Base-by-base conservation (phyloP, 2,113 vertebrate genomes). In the Paralichthys olivaceus region DNA sequence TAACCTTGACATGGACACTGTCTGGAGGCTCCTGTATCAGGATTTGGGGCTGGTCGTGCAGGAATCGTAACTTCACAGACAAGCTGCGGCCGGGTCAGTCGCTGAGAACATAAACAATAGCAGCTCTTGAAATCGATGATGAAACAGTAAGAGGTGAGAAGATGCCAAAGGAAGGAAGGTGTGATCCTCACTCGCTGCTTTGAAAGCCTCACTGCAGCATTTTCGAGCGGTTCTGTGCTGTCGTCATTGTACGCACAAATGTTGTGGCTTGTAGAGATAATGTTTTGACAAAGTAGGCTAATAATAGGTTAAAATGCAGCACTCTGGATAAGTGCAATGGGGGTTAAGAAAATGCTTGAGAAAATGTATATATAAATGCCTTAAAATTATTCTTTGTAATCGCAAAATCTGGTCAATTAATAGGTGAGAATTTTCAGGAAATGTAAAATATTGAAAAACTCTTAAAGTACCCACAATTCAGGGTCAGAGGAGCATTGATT, bases 1-100 rank as follows among this genome's bases (percentile, higher is more conserved):
- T 69, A 70, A 86, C 81, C 79, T 83, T 80, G 77, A 74, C 54
- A 67, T 7, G 62, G 73, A 29, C 62, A 54, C 40, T 66, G 73
- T 73, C 57, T 32, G 58, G 37, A 69, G 32, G 49, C 69, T 70
- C 53, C 34, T 65, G 54, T 79, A 65, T 60, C 60, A 75, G 69
- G 55, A 63, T 49, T 77, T 68, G 40, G 65, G 26, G 22, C 60
- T 25, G 43, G 54, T 32, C 58, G 58, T 4, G 45, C 61, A 20
- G 55, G 25, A 69, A 81, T 63, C 47, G 19, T 29, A 25, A 70
- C 32, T 68, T 83, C 63, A 65, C 60, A 73, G 47, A 69, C 43
- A 49, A 25, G 29, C 47, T 40, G 2, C 28, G 26, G 54, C 67
- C 19, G 32, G 64, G n/a, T 75, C 72, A 43, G 77, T 47, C 28